A percentile compares a stretch with the other conserved stretches of the same genome.
These are phyloP conservation scores for Heliornis fulica DNA, from an alignment of 2,113 vertebrate genomes.

Conservation along the genomic window DNA sequence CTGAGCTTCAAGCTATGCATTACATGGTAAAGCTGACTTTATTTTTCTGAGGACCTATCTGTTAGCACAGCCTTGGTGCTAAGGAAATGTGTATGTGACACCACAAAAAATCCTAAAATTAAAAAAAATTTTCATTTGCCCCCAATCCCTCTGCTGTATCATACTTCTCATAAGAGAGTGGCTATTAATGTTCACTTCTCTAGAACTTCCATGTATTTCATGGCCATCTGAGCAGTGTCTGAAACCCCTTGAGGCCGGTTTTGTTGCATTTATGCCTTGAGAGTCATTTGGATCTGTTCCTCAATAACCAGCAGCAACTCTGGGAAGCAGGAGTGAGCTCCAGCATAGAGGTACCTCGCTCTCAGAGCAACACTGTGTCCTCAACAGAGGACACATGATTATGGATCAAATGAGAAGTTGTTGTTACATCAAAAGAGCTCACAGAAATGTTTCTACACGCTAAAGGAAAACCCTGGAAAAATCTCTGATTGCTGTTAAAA, in stretches of 20 bases:
- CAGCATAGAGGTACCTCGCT: neutral
- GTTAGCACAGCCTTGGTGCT: neutral
- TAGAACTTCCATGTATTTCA: neutral
- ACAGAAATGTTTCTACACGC: neutral
- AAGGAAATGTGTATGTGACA: neutral
- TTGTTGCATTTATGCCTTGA: neutral
- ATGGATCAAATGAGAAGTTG: neutral
- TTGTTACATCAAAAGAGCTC: neutral
- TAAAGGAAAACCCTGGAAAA: neutral
- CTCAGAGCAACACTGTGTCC: rapidly evolving
- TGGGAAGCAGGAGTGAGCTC: neutral
- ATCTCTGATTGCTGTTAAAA: neutral
- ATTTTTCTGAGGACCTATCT: neutral
- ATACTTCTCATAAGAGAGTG: neutral
- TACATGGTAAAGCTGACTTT: neutral
- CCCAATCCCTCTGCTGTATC: neutral
- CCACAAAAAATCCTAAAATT: neutral
- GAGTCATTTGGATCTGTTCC: neutral
- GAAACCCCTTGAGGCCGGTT: neutral
- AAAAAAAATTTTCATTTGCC: neutral
- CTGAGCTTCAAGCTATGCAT: neutral
- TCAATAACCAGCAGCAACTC: neutral
- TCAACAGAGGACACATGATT: neutral
- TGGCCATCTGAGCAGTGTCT: neutral
- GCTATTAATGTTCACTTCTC: neutral